Percentiles rank a stretch among this genome's conserved stretches.
Evolutionary conservation across 2,797 vertebrate species (phyloP).

Genomic region (Parauchenoglanis punctatus): DNA sequence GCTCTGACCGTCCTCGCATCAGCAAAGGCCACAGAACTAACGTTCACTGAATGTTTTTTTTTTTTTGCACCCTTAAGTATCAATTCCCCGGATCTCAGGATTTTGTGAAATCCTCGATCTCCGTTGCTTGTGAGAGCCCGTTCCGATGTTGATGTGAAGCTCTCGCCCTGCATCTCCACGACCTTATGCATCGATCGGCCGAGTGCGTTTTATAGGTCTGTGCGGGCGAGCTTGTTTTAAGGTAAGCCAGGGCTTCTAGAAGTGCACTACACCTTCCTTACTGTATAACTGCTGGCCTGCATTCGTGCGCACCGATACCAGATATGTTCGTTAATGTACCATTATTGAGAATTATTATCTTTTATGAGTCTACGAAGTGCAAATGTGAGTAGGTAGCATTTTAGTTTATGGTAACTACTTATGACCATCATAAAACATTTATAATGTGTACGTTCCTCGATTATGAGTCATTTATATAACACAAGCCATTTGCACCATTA

Average conservation of each 20-base stretch:
- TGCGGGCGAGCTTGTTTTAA: background rate
- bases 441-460: background rate
- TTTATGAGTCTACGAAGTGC: constrained; percentile 27
- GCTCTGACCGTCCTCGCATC: background rate
- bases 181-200: background rate
- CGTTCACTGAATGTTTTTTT: background rate
- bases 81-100: background rate
- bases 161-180: background rate
- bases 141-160: background rate
- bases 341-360: constrained; percentile 11
- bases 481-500: background rate
- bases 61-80: too few species aligned
- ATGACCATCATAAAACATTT: constrained; percentile 35
- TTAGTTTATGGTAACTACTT: constrained; percentile 27
- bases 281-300: background rate
- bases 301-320: background rate
- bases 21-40: too few species aligned
- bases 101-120: background rate
- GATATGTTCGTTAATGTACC: background rate
- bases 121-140: background rate
- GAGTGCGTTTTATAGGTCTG: background rate
- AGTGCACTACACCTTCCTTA: background rate
- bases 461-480: constrained; percentile 26
- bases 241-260: background rate
- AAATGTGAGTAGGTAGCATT: constrained; percentile 17